These are phyloP conservation scores for Nowickia ferox DNA, from an alignment of 2,888 invertebrate species.

Conservation along the genomic window DNA sequence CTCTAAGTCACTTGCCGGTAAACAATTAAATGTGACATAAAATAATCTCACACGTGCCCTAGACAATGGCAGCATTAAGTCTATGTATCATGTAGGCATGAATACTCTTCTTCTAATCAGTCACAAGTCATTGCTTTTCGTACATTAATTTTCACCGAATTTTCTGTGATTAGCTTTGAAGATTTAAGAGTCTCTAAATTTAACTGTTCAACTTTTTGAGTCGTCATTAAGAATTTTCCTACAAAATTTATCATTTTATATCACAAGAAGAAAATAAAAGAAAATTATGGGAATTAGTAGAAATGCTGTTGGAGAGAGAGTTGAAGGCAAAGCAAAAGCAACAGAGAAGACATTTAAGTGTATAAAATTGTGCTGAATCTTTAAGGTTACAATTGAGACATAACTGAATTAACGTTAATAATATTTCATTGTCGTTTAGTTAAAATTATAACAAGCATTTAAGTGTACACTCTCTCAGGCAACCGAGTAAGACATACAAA, in stretches of 20 bases:
- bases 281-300: constrained; percentile 32
- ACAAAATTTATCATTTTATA: constrained; percentile 28
- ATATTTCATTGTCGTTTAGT: constrained; percentile 69
- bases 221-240: constrained; percentile 17
- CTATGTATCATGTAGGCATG: constrained; percentile 14
- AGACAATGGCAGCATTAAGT: constrained; percentile 59
- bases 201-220: constrained; percentile 9
- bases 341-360: constrained; percentile 73
- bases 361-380: constrained; percentile 61
- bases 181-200: constrained; percentile 28
- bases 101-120: neutral
- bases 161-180: constrained; percentile 63
- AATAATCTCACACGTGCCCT: constrained; percentile 78
- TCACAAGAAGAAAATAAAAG: constrained; percentile 10
- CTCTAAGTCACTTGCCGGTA: constrained; percentile 12
- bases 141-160: constrained; percentile 9
- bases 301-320: constrained; percentile 13
- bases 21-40: constrained; percentile 62
- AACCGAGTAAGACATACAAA: neutral
- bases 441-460: constrained; percentile 44
- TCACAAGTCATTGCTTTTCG: neutral
- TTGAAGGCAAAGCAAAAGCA: constrained; percentile 14
- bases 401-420: constrained; percentile 81
- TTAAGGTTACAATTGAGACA: constrained; percentile 80
- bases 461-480: neutral